Evolutionary conservation across 2,797 vertebrate species (phyloP).

Genomic region (Chelon auratus): DNA sequence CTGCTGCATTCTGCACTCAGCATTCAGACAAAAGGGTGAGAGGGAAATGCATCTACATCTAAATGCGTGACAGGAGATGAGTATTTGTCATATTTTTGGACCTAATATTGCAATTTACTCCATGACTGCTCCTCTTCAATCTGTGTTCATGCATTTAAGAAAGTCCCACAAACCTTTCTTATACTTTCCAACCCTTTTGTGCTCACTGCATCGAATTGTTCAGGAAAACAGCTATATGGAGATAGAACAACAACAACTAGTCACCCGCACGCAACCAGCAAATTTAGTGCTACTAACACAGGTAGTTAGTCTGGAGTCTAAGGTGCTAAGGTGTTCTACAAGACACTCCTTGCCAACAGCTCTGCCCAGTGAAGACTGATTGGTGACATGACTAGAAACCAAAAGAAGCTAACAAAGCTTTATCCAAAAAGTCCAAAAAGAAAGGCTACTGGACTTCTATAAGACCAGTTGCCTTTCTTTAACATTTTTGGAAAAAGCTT

Average conservation of each 20-base stretch:
- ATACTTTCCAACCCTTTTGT: not conserved
- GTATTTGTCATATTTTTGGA: slow-evolving; percentile 17
- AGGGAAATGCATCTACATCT: slow-evolving; percentile 20
- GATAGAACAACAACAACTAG: too few relatives aligned
- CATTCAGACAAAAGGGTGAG: slow-evolving; percentile 24
- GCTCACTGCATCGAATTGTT: not conserved
- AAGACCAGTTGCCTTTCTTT: too few relatives aligned
- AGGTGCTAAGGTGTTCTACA: slow-evolving; percentile 14
- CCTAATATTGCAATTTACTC: slow-evolving; percentile 25
- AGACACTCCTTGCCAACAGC: not conserved
- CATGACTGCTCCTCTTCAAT: slow-evolving; percentile 12
- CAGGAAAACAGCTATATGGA: too few relatives aligned
- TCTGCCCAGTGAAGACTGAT: slow-evolving; percentile 24
- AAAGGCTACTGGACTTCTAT: too few relatives aligned
- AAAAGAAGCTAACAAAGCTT: slow-evolving; percentile 21
- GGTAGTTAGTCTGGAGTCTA: not conserved
- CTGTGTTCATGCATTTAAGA: slow-evolving; percentile 1
- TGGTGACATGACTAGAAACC: slow-evolving; percentile 22
- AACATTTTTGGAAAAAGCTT: too few relatives aligned
- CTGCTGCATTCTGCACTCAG: slow-evolving; percentile 18
- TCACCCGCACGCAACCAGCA: too few relatives aligned
- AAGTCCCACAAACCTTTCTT: not conserved
- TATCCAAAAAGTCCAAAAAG: too few relatives aligned
- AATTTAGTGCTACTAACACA: too few relatives aligned
- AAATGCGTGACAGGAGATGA: slow-evolving; percentile 15